phyloP scores from a whole-genome alignment of 2,888 invertebrate species.

The Synanthedon andrenaeformis region DNA sequence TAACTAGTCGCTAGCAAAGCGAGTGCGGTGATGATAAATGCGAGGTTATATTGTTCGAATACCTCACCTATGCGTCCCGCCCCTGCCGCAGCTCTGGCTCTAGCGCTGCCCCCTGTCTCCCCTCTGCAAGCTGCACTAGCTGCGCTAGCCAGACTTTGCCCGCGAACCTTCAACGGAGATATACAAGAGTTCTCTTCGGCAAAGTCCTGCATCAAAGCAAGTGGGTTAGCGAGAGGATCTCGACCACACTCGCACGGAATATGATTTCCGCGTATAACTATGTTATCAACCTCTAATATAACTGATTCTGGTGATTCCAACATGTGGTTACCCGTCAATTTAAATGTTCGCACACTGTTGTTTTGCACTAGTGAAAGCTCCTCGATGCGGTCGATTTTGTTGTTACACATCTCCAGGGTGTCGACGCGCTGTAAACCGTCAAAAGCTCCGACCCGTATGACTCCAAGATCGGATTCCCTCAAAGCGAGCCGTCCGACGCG shows the following conservation, averaged over 20 bases:
- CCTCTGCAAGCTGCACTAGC: conserved; percentile 49
- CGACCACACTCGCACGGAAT: conserved; percentile 91
- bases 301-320: conserved; percentile 82
- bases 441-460: conserved; percentile 80
- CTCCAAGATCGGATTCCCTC: conserved; percentile 85
- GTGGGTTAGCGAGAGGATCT: conserved; percentile 79
- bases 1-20: conserved; percentile 50
- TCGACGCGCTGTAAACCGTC: conserved; percentile 80
- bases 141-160: conserved; percentile 76
- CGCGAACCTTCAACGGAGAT: conserved; percentile 86
- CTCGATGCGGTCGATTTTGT: conserved; percentile 86
- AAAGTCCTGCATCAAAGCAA: conserved; percentile 77
- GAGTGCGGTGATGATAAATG: conserved; percentile 35
- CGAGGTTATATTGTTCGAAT: conserved; percentile 26
- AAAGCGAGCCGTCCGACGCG: conserved; percentile 81
- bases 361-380: conserved; percentile 78
- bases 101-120: conserved; percentile 46
- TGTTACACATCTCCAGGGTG: conserved; percentile 81
- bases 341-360: conserved; percentile 77
- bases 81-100: conserved; percentile 37
- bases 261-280: conserved; percentile 82
- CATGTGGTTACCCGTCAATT: conserved; percentile 86
- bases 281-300: conserved; percentile 76
- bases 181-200: conserved; percentile 85
- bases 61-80: conserved; percentile 23